A percentile compares a stretch with the other conserved stretches of the same genome.
phyloP scores from a whole-genome alignment of 2,113 vertebrate species.

The Corydoras maculifer region DNA sequence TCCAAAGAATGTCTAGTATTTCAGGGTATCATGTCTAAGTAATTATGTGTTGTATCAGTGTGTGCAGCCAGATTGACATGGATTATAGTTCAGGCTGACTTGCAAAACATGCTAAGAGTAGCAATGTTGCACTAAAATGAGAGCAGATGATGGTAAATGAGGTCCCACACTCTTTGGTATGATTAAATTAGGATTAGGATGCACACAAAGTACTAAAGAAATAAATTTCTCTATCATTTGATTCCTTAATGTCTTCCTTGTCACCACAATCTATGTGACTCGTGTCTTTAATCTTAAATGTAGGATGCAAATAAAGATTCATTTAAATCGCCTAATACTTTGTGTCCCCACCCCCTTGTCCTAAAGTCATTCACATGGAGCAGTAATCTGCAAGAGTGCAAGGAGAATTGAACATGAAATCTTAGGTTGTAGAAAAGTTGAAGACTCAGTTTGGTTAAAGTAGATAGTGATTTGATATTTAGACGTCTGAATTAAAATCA shows the following conservation, averaged over 20 bases:
- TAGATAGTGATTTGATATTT: not conserved
- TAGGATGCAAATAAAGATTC: conserved; percentile 49
- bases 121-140: conserved; percentile 10
- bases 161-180: not conserved
- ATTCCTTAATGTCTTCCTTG: not conserved
- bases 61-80: conserved; percentile 14
- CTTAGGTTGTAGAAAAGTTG: not conserved
- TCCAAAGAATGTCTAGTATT: not conserved
- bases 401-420: conserved; percentile 4
- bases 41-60: not conserved
- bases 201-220: not conserved
- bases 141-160: not conserved
- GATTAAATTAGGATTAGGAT: conserved; percentile 31
- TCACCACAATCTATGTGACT: conserved; percentile 25
- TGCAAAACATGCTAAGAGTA: conserved; percentile 4
- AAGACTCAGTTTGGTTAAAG: not conserved
- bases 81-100: conserved; percentile 18
- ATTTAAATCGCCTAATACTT: conserved; percentile 51
- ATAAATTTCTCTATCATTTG: not conserved
- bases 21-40: no score
- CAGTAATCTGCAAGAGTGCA: conserved; percentile 32
- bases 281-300: conserved; percentile 56
- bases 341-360: conserved; percentile 27
- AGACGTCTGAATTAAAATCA: no score
- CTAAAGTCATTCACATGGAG: conserved; percentile 45